Evolutionary conservation across 2,797 vertebrate species (phyloP), one percentile per base, ranked within the genome.

Genomic region (Austrolebias charrua): DNA sequence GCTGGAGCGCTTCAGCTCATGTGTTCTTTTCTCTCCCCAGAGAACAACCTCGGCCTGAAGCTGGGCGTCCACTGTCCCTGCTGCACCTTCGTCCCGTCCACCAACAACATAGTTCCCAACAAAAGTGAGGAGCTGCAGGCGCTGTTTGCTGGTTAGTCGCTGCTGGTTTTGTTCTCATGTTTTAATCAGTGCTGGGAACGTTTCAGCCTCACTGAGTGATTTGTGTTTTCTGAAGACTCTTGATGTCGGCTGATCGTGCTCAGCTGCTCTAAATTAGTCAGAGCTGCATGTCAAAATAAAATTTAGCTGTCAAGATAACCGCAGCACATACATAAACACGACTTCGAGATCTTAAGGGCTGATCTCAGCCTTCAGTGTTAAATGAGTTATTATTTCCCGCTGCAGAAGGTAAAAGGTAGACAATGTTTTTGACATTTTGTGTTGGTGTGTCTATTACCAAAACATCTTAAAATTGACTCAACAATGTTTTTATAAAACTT

Each of bases 61-160:
- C 69, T 94, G 64, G 92, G 93, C 1, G 86, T 94, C 56, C 93
- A 94, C 85, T 94, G 93, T 86, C 92, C 93, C 12, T 94, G 94
- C 81, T 94, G 94, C 80, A 94, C 93, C 40, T 94, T 94, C 16
- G 60, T 94, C 56, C 92, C 93, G 0, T 91, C 93, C 76, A 93
- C 92, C 63, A 94, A 94, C 86, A 94, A 92, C 77, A 94, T 94
- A 0, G 84, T 93, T 48, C 90, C 90, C 66, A 94, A 94, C 76
- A 92, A 93, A 84, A 94, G 91, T 11, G 94, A 94, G 74, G 93
- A 94, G 71, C 83, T 94, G 71, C 92, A 94, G 73, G 90, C 92
- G 18, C 89, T 93, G 18, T 94, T 94, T 78, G 91, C 94, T 88
- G 94, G 94, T 94, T 31, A 54, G 82, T 59, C 50, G 6, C 40